Conservation (phyloP, 2,888 invertebrate genomes). For the Taphrorychus bicolor region DNA sequence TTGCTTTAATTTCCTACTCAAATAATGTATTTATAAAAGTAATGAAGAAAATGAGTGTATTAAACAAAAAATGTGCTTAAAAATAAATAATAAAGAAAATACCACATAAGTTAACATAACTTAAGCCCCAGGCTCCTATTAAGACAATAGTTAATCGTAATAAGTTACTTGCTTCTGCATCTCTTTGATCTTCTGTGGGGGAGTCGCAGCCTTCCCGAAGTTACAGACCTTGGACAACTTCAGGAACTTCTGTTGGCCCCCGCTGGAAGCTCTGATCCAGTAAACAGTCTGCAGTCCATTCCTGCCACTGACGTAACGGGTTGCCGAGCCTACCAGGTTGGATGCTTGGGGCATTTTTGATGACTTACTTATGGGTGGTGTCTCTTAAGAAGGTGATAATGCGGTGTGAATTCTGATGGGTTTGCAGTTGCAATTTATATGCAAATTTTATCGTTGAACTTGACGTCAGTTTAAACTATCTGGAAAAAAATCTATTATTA, state of each 20-base stretch:
- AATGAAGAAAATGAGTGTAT: no score
- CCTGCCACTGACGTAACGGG: conserved; percentile 73
- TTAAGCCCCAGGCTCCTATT: no score
- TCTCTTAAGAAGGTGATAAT: background rate
- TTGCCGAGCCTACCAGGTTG: conserved; percentile 34
- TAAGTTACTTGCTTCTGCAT: conserved; percentile 12
- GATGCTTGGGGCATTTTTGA: conserved; percentile 29
- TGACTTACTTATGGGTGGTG: background rate
- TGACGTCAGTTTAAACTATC: no score
- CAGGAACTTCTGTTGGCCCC: conserved; percentile 49
- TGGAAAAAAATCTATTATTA: background rate
- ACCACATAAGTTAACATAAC: no score
- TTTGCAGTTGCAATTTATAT: background rate
- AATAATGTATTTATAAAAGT: no score
- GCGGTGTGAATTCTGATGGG: background rate
- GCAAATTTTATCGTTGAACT: background rate
- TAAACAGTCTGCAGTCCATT: conserved; percentile 80
- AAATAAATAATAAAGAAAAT: no score
- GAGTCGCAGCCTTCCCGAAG: conserved; percentile 45
- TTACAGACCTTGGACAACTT: conserved; percentile 55
- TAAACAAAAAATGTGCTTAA: no score
- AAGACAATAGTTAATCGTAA: background rate
- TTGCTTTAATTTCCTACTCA: no score
- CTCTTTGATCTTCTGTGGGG: conserved; percentile 29
- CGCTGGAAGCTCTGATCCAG: conserved; percentile 65